Evolutionary conservation across 2,888 invertebrate genomes (phyloP), one percentile per base, ranked within the genome.

Genomic region (Ypsolopha sequella): DNA sequence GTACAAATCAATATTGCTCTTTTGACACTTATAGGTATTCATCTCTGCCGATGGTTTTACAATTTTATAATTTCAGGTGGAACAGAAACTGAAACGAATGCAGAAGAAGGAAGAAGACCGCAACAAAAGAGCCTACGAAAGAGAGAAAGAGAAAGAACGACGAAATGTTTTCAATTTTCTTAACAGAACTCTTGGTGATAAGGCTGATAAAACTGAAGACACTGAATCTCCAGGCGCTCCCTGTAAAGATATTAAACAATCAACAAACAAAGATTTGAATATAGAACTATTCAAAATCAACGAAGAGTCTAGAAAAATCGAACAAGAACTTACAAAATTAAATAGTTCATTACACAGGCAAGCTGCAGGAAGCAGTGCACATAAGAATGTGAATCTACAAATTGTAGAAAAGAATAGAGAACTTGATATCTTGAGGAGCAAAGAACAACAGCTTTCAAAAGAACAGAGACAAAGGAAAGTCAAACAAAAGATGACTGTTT

Each of bases 111-210:
- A 91, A 68, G 90, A 92, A 61, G 87, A 88, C 38, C 79, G 88
- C 48, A 89, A 90, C 57, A 87, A 88, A 57, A 90, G 89, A 70
- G 88, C 89, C 6, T 93, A 93, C 63, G 90, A 90, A 59, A 85
- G 89, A 34, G 90, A 88, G 58, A 88, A 88, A 57, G 86, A 90
- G 56, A 87, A 84, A 43, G 89, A 91, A 59, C 80, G 88, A 56
- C 82, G 86, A 46, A 90, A 93, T 66, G 90, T 95, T 1, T 95
- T 95, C 66, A 91, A 92, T 67, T 93, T 95, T 62, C 87, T 95
- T 33, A 95, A 95, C 64, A 84, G 86, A 50, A 90, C 89, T 13
- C 71, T 93, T 46, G 85, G 88, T 1, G 76, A 82, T 58, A 80
- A 71, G 56, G 36, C 57, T 2, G 70, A 69, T 2, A 59, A 60